phyloP scores from a whole-genome alignment of 2,113 vertebrate species.

The Caloenas nicobarica region DNA sequence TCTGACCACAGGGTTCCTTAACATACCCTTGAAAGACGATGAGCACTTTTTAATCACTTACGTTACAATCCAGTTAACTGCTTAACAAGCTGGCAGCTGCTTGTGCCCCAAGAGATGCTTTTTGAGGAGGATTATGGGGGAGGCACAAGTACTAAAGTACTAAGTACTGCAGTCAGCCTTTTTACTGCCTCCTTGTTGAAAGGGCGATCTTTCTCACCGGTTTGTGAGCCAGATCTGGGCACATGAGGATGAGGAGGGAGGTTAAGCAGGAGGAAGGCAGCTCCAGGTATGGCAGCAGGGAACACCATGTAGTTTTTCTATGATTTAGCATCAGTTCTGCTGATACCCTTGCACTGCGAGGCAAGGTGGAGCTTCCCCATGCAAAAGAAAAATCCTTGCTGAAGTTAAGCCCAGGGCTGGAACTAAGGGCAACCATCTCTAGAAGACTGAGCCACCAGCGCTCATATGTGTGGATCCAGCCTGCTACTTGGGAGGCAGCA shows the following conservation, averaged over 20 bases:
- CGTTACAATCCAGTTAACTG: background rate
- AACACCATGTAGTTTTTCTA: background rate
- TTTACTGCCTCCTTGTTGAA: background rate
- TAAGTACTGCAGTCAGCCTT: no score
- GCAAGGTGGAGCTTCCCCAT: background rate
- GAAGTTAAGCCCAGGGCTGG: background rate
- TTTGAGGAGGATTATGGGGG: background rate
- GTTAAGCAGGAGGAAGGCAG: background rate
- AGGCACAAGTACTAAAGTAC: background rate
- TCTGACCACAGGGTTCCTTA: background rate
- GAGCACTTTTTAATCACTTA: background rate
- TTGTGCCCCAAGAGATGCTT: background rate
- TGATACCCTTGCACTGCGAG: background rate
- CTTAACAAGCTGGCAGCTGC: background rate
- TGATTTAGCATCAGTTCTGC: background rate
- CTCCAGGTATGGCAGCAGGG: accelerated
- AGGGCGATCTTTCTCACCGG: background rate
- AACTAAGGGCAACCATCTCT: accelerated
- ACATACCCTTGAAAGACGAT: accelerated
- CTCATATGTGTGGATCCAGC: accelerated
- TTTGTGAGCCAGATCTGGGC: background rate
- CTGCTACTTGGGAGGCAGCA: background rate
- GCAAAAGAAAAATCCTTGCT: background rate
- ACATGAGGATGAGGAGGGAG: background rate
- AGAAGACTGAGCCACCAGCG: background rate